Evolutionary conservation across 2,113 vertebrate genomes (phyloP).

Genomic region (Oenanthe melanoleuca): DNA sequence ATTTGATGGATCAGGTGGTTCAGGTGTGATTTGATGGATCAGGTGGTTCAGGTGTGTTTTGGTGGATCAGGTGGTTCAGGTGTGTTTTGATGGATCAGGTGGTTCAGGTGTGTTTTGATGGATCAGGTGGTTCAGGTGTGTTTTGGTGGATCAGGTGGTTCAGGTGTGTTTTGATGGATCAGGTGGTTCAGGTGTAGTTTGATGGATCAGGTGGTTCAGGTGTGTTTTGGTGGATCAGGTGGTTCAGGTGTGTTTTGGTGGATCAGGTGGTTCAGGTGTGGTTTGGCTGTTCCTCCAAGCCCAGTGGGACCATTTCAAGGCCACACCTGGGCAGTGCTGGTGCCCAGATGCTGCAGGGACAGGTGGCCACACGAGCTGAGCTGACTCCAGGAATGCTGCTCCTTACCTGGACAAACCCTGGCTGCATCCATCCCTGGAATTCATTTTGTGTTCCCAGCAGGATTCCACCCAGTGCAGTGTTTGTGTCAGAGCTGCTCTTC

Average conservation of each 20-base stretch:
- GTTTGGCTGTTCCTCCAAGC: neutral
- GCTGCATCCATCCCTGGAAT: neutral
- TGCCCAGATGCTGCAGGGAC: neutral
- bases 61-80: neutral
- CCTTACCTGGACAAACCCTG: accelerated
- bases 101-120: neutral
- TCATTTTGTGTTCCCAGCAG: neutral
- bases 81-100: too few relatives aligned
- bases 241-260: neutral
- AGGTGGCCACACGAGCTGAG: accelerated
- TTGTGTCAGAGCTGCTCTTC: neutral
- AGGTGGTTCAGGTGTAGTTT: neutral
- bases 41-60: neutral
- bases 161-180: neutral
- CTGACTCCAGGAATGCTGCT: accelerated
- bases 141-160: neutral
- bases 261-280: neutral
- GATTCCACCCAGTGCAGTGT: accelerated
- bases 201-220: too few relatives aligned
- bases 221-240: neutral
- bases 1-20: neutral
- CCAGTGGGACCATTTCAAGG: accelerated
- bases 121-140: too few relatives aligned
- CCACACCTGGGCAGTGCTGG: neutral
- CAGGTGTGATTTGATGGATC: too few relatives aligned